Conservation (phyloP, 2,113 vertebrate genomes). For the Tachysurus fulvidraco region DNA sequence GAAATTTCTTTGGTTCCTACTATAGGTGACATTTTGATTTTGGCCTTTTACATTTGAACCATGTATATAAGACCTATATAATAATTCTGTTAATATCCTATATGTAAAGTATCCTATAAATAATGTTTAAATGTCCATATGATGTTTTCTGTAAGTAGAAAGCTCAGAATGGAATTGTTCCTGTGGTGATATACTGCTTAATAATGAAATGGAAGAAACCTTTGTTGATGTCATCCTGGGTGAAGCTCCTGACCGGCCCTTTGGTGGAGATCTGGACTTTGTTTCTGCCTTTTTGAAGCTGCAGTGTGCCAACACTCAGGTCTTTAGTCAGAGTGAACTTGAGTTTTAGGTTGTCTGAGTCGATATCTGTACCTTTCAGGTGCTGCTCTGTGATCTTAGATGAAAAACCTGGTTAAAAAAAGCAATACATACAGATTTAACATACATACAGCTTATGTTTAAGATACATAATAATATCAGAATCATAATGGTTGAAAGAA, state of each 20-base stretch:
- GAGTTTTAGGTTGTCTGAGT: slow-evolving; percentile 75
- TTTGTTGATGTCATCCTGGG: slow-evolving; percentile 88
- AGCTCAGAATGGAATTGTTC: background rate
- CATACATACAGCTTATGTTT: background rate
- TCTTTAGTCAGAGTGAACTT: slow-evolving; percentile 83
- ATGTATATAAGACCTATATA: background rate
- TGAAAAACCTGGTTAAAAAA: slow-evolving; percentile 74
- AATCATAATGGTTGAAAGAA: background rate
- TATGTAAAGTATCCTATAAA: background rate
- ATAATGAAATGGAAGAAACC: slow-evolving; percentile 57
- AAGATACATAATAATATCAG: background rate
- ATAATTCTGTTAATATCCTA: background rate
- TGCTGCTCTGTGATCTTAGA: slow-evolving; percentile 85
- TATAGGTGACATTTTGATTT: background rate
- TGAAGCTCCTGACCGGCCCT: slow-evolving; percentile 84
- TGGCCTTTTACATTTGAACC: background rate
- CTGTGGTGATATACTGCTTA: background rate
- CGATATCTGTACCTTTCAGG: slow-evolving; percentile 77
- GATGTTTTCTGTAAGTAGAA: background rate
- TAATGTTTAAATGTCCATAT: background rate
- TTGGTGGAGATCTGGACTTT: slow-evolving; percentile 73
- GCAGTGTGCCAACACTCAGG: slow-evolving; percentile 75
- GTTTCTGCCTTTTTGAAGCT: slow-evolving; percentile 63
- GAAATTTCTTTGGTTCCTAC: background rate
- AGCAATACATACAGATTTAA: background rate